Evolutionary conservation across 1,140 invertebrate species (phyloP).

Genomic region (Aphis craccivora): DNA sequence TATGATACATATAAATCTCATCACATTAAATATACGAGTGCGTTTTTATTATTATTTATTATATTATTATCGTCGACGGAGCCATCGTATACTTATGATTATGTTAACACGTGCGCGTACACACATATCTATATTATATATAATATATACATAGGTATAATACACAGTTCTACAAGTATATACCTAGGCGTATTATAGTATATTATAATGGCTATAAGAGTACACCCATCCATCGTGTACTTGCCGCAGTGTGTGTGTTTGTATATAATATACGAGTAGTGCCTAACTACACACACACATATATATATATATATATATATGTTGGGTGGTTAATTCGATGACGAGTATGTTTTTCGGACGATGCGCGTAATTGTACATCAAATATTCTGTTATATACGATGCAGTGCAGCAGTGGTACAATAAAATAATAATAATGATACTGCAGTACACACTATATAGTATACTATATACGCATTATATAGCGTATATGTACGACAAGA

Average conservation of each 20-base stretch:
- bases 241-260: not conserved
- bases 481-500: no score
- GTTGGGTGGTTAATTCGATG: slow-evolving; percentile 20
- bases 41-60: not conserved
- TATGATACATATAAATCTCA: not conserved
- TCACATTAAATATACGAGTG: not conserved
- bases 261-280: not conserved
- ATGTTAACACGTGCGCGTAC: slow-evolving; percentile 4
- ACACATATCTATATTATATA: not conserved
- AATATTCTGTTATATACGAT: not conserved
- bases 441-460: not conserved
- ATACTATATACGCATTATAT: no score
- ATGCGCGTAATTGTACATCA: slow-evolving; percentile 23
- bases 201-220: not conserved
- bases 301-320: not conserved
- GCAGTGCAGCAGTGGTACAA: not conserved
- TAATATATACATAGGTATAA: not conserved
- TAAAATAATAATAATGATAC: slow-evolving; percentile 3
- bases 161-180: not conserved
- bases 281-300: not conserved
- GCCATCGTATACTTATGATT: not conserved
- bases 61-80: not conserved
- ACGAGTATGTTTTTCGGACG: slow-evolving; percentile 16
- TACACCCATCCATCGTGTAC: not conserved
- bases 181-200: not conserved